Evolutionary conservation across 2,113 vertebrate genomes (phyloP), one percentile per base, ranked within the genome.

Genomic region (Poecile atricapillus): DNA sequence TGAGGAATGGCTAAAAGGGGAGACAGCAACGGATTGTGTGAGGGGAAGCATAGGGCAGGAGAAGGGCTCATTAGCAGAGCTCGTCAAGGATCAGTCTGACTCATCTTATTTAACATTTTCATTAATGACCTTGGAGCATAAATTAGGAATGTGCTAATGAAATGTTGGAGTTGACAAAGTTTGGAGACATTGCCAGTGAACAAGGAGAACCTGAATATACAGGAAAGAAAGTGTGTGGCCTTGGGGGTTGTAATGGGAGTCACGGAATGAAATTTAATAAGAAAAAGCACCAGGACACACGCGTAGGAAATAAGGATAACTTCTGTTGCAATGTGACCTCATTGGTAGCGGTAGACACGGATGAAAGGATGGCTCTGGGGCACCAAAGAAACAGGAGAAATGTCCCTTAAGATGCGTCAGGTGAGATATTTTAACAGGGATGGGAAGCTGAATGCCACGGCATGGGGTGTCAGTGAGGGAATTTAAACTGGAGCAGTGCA

Each of bases 71-170:
- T 96, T 97, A 97, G 94, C 7, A 5, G 95, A 95, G 87, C 92
- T 95, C 70, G 44, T 95, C 94, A 95, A 95, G 93, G 83, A 97
- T 95, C 91, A 91, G 91, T 96, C 93, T 96, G 87, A 95, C 96
- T 95, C 91, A 95, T 96, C 94, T 97, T 97, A 95, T 91, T 96
- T 97, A 97, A 97, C 93, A 96, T 97, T 97, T 96, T 95, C 81
- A 46, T 97, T 96, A 96, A 96, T 95, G 96, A 96, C 96, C 94
- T 95, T 83, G 94, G 96, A 94, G 94, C 94, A 96, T 93, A 95
- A 97, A 97, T 94, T 95, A 96, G 94, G 83, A 85, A 89, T 62
- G 89, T 53, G 84, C 89, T 97, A 97, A 96, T 96, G 91, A 95
- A 97, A 93, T 82, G 83, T 73, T 95, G 94, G 89, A 95, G 94